Evolutionary conservation across 2,113 vertebrate species (phyloP), one percentile per base, ranked within the genome.

Genomic region (Picathartes gymnocephalus): DNA sequence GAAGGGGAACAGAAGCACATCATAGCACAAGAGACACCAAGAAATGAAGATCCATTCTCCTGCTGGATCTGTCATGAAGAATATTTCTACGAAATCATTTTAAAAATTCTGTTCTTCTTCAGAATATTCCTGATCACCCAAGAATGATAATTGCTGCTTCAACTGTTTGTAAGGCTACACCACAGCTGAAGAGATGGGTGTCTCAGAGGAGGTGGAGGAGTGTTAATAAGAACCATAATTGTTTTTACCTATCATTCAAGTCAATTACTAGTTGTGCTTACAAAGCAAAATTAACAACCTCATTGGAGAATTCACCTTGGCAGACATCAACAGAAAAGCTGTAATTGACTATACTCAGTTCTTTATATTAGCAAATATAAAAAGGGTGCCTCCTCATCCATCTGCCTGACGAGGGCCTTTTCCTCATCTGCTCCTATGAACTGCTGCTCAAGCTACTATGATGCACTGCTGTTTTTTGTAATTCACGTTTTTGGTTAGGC

Each of bases 181-280:
- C 31, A 48, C 18, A 78, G 39, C 23, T 81, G 64, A 73, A 72
- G 25, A 54, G 27, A 72, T 16, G 7, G 13, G 3, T 69, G 62
- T 81, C 76, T 80, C 81, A 66, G 39, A 74, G 69, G 73, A 89
- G 39, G 8, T n/a, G 11, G 15, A 7, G 14, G 11, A 73, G 30
- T 9, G 1, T 30, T 30, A 71, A 19, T 19, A 70, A 77, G 69
- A 78, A 70, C 0, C 2, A 18, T 89, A 68, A 92, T 64, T 95
- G 81, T 68, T 69, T 92, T 91, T 74, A 48, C 8, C 6, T n/a
- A 8, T 81, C 92, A 62, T 87, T 84, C 77, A 79, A 84, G 42
- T 78, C 39, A 92, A 54, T 89, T 95, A 60, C n/a, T 73, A 50
- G 16, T 44, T 81, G 40, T 79, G 69, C 35, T 92, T 95, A 87